phyloP scores from a whole-genome alignment of 2,113 vertebrate genomes.

The Tyto alba region DNA sequence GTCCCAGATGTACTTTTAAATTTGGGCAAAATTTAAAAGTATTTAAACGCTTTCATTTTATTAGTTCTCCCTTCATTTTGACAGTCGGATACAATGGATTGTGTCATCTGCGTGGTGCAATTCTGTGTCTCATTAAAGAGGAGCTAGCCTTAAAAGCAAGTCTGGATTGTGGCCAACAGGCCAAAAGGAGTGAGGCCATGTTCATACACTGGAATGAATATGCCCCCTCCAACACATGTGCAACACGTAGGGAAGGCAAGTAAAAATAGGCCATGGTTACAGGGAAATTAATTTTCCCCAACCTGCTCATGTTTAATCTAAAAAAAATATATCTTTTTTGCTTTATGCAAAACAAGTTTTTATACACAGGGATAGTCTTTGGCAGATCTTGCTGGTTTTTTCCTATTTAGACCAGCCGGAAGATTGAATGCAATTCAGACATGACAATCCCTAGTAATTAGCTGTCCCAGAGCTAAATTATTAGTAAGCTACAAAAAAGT shows the following conservation, averaged over 20 bases:
- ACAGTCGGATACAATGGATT: neutral
- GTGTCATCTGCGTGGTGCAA: neutral
- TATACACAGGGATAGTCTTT: neutral
- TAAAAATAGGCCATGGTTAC: neutral
- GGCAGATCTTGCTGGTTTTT: neutral
- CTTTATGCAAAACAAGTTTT: neutral
- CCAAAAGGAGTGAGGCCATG: neutral
- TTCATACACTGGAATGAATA: neutral
- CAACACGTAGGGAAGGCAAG: neutral
- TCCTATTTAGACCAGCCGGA: neutral
- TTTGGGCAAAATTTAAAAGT: neutral
- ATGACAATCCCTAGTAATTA: constrained; percentile 35
- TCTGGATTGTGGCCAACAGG: neutral
- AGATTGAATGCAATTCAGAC: constrained; percentile 23
- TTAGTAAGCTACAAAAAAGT: constrained; percentile 39
- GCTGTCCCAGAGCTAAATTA: constrained; percentile 47
- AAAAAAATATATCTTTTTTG: neutral
- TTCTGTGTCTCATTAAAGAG: neutral
- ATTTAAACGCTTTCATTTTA: neutral
- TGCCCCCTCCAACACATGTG: neutral
- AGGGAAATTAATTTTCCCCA: neutral
- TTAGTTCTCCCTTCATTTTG: neutral
- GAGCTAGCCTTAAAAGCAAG: neutral
- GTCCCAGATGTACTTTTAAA: neutral
- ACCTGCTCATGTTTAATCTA: neutral